A percentile compares a stretch with the other conserved stretches of the same genome.
These are phyloP conservation scores for Sciurus carolinensis DNA, from an alignment of 2,797 vertebrate species.

Conservation along the genomic window DNA sequence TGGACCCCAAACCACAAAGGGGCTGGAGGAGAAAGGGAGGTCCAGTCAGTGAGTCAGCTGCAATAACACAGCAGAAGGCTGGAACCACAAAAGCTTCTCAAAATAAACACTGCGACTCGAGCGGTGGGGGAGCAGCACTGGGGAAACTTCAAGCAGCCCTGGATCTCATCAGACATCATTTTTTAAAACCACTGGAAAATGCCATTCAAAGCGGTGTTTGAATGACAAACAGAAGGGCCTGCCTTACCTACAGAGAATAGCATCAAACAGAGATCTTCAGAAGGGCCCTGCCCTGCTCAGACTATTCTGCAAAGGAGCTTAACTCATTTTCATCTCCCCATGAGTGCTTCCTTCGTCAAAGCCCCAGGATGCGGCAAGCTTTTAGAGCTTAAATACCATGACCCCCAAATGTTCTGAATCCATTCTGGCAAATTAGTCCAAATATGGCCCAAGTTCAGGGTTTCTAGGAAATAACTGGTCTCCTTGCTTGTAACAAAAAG, in stretches of 20 bases:
- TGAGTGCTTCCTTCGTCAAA: background rate
- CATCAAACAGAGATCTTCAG: slow-evolving; percentile 41
- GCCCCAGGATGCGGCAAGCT: background rate
- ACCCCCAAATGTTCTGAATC: background rate
- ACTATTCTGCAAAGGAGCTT: background rate
- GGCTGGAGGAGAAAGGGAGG: slow-evolving; percentile 36
- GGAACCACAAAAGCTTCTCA: slow-evolving; percentile 59
- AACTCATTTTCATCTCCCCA: slow-evolving; percentile 35
- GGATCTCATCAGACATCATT: background rate
- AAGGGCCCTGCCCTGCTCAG: background rate
- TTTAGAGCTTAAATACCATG: background rate
- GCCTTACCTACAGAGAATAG: background rate
- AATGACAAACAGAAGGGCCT: slow-evolving; percentile 50
- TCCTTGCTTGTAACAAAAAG: background rate
- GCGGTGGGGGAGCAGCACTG: background rate
- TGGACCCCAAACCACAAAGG: slow-evolving; percentile 69
- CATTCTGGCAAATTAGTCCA: background rate
- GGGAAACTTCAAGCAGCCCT: slow-evolving; percentile 27
- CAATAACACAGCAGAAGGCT: slow-evolving; percentile 82
- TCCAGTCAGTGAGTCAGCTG: slow-evolving; percentile 80
- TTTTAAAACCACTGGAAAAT: background rate
- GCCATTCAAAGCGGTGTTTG: slow-evolving; percentile 34
- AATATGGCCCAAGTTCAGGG: background rate
- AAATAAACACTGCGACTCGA: slow-evolving; percentile 74
- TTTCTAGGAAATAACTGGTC: background rate